These are phyloP conservation scores for Eucidaris tribuloides DNA, from an alignment of 35 echinoderm and acorn worm genomes.

Conservation along the genomic window DNA sequence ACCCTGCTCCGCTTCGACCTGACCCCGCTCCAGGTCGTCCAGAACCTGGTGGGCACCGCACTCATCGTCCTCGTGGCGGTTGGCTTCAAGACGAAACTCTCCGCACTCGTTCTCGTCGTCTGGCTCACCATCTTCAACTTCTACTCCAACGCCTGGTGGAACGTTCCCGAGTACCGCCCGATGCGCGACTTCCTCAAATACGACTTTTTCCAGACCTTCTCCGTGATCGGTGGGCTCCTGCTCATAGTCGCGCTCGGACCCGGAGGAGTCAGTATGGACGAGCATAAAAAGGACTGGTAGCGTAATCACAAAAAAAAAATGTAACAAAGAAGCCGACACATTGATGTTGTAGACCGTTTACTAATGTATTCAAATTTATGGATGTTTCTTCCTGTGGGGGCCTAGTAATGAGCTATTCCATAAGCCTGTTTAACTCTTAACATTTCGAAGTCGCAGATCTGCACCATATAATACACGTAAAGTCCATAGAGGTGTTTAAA, in stretches of 20 bases:
- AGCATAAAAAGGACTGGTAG: conserved; percentile 99
- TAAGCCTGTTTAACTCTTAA: too few species aligned
- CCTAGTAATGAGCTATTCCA: too few species aligned
- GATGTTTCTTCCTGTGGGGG: too few species aligned
- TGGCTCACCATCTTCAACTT: conserved; percentile 97
- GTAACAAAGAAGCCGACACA: too few species aligned
- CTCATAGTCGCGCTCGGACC: conserved; percentile 91
- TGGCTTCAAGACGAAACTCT: conserved; percentile 98
- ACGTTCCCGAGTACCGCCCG: conserved; percentile 90
- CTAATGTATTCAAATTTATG: too few species aligned
- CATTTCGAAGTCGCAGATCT: too few species aligned
- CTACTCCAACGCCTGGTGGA: conserved; percentile 99
- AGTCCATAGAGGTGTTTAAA: too few species aligned
- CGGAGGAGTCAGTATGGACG: conserved; percentile 96
- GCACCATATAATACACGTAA: too few species aligned
- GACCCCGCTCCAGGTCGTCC: conserved; percentile 66
- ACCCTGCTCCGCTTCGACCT: conserved; percentile 94
- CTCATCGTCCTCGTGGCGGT: conserved; percentile 89
- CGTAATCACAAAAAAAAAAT: too few species aligned
- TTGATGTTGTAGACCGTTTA: too few species aligned
- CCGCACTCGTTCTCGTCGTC: conserved; percentile 81
- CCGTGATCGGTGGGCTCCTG: conserved; percentile 87
- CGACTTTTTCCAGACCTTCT: conserved; percentile 99
- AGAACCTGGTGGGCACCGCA: conserved; percentile 82
- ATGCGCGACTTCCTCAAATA: conserved; percentile 99